Percentiles rank a stretch among this genome's conserved stretches.
Conservation (phyloP, 2,888 invertebrate species). For the Liodrosophila aerea region DNA sequence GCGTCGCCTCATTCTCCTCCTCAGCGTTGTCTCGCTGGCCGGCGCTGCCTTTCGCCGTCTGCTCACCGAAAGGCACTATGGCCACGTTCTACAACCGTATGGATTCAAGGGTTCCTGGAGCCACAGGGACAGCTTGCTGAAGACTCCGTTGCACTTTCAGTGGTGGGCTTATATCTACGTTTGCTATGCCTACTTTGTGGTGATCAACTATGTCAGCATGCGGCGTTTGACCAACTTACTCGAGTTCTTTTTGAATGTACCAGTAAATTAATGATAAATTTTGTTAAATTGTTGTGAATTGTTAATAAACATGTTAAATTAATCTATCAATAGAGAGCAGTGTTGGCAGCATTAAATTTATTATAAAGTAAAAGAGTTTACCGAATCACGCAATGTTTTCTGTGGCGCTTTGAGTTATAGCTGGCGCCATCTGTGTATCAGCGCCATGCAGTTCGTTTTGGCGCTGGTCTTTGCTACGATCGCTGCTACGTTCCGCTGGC, state of each 20-base stretch:
- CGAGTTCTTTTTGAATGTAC: slow-evolving; percentile 70
- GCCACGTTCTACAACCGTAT: slow-evolving; percentile 69
- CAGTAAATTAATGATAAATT: too few species aligned
- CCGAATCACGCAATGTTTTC: too few species aligned
- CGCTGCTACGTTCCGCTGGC: too few species aligned
- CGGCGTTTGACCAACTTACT: slow-evolving; percentile 73
- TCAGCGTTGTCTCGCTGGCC: slow-evolving; percentile 80
- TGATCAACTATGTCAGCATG: slow-evolving; percentile 78
- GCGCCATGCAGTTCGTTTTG: too few species aligned
- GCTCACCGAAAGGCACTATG: slow-evolving; percentile 73
- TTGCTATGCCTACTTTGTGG: slow-evolving; percentile 76
- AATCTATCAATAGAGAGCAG: not conserved
- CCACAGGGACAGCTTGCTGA: slow-evolving; percentile 39
- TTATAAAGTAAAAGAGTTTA: too few species aligned
- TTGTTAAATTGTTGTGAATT: too few species aligned
- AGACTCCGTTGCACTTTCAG: slow-evolving; percentile 79
- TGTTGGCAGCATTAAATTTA: not conserved
- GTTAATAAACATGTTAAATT: not conserved
- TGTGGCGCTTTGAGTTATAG: too few species aligned
- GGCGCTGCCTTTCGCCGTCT: slow-evolving; percentile 79
- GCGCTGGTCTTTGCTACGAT: too few species aligned
- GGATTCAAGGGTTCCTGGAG: slow-evolving; percentile 47
- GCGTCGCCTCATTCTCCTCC: slow-evolving; percentile 80
- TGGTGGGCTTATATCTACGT: slow-evolving; percentile 82
- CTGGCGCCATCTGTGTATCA: too few species aligned